Base-by-base conservation (phyloP, 2,113 vertebrate species). In the rabbit (Oryctolagus cuniculus) region DNA sequence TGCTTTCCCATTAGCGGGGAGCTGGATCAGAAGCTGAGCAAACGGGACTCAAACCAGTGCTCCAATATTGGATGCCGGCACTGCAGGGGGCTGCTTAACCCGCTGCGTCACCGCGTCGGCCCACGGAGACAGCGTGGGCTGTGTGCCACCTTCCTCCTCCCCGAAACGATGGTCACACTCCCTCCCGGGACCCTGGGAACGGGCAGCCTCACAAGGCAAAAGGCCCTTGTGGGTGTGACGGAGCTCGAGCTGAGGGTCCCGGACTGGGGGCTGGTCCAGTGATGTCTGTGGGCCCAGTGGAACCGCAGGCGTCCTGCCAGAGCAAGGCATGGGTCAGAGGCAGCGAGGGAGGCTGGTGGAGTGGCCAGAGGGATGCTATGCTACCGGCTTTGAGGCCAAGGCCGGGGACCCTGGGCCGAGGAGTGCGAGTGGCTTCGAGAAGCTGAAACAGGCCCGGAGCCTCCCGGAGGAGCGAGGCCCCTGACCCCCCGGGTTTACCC, bases 71-170 rank as follows among this genome's bases (percentile, higher is more conserved):
- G 55, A 58, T 58, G 55, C 55, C 5, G 55, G 55, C 17, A 17
- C 17, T 58, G 55, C 55, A 58, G 55, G 13, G 12, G 17, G 55
- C 55, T 4, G 55, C 55, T 58, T 58, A 58, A 58, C 55, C 17
- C 55, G 17, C 55, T 58, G 55, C 15, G 17, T 17, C 55, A 16
- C 55, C 2, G 17, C 8, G 17, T 17, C 5, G 55, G 17, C 55
- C 17, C 55, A 17, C 17, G 8, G 55, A 17, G 17, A n/a, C 27
- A 29, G 36, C 61, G 49, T 34, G 3, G 4, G 69, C 51, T 61
- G 29, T 53, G 11, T n/a, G 3, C 22, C 6, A 4, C 0, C 4
- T 25, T 5, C 3, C 4, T 1, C 6, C 9, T 17, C 22, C 0
- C 2, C 13, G 16, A 49, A 16, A 17, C 2, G 49, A 51, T 21